Evolutionary conservation across 2,113 vertebrate genomes (phyloP), one percentile per base, ranked within the genome.

Genomic region (Esox niger): DNA sequence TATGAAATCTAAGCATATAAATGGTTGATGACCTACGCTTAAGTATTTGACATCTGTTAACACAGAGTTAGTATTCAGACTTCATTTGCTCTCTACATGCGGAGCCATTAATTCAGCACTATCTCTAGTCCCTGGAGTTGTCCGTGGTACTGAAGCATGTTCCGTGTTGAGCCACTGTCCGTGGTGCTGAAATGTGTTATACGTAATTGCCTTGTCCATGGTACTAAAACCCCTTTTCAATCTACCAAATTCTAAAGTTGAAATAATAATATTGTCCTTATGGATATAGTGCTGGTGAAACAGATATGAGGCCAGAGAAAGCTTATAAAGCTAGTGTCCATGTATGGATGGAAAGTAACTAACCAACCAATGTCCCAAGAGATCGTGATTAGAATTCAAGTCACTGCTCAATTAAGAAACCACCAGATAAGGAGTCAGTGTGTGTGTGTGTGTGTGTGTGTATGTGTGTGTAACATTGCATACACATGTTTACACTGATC

Each of bases 91-190:
- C 49, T 54, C 20, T 54, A 54, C 49, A 54, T 54, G 21, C 49
- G 15, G 35, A 55, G 23, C 23, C n/a, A 55, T 10, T n/a, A n/a
- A n/a, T n/a, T 25, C 52, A 55, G 52, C 52, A 55, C 21, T 21
- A 9, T 13, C 11, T 33, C 11, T 8, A 10, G 13, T 26, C 4
- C 17, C 64, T 49, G 57, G 11, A 21, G 6, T 73, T 79, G 68
- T 69, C 74, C 46, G 23, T 25, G 71, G 71, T 79, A 21, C 71
- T 74, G 68, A 66, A 64, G 8, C 20, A 25, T 25, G 25, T 10
- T 25, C n/a, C 25, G 6, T 55, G 3, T 35, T 7, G 25, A 20
- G 31, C 27, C 32, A 25, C 43, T 52, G 38, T 23, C 33, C 33
- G 11, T 54, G 49, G n/a, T 35, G 6, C 47, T 29, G 11, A 35